Percentiles rank a stretch among this genome's conserved stretches.
phyloP scores from a whole-genome alignment of 2,888 invertebrate genomes.

The Amphiduros pacificus region DNA sequence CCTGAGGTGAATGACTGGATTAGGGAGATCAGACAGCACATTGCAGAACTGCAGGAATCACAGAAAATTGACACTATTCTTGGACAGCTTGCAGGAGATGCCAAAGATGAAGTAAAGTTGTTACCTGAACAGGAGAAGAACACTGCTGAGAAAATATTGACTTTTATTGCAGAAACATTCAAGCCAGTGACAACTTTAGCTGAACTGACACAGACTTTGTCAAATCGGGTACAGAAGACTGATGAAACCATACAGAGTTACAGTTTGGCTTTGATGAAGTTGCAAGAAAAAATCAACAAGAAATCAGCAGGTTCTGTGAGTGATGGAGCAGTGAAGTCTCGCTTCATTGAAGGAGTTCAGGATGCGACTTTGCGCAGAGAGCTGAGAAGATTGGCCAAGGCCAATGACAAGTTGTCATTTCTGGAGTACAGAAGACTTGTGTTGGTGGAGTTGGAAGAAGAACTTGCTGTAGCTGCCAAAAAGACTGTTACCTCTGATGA shows the following conservation, averaged over 20 bases:
- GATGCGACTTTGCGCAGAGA: background rate
- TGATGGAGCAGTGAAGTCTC: background rate
- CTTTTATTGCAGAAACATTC: background rate
- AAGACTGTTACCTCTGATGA: too few relatives aligned
- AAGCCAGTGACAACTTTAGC: background rate
- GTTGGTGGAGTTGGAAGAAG: background rate
- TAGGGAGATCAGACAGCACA: background rate
- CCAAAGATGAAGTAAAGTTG: background rate
- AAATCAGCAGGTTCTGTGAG: background rate
- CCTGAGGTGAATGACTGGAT: background rate
- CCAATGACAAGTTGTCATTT: background rate
- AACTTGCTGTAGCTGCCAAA: too few relatives aligned
- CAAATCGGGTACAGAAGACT: background rate
- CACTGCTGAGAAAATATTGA: background rate
- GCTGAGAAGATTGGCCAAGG: background rate
- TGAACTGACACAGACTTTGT: background rate
- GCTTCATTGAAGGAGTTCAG: background rate
- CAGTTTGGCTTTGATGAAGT: background rate
- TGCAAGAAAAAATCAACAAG: background rate
- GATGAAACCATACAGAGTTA: background rate
- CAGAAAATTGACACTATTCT: background rate
- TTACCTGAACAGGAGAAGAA: background rate
- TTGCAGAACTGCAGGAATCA: background rate
- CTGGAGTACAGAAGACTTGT: background rate
- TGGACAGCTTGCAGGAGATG: background rate